phyloP scores from a whole-genome alignment of 2,113 vertebrate genomes.

The Sapayoa aenigma region DNA sequence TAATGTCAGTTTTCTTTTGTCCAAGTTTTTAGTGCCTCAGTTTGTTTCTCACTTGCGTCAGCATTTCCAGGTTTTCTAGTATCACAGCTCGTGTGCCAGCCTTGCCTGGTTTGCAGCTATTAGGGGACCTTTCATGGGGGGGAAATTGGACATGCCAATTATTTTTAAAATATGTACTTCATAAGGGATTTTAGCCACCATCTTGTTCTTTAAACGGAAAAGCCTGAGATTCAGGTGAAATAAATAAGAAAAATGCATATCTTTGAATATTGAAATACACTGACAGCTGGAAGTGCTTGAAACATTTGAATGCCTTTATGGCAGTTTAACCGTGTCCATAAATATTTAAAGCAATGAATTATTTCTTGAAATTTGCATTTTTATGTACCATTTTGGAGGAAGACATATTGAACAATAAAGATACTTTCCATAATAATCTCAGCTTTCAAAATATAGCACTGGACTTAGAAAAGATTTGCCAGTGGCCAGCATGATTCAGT shows the following conservation, averaged over 20 bases:
- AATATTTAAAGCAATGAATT: conserved; percentile 64
- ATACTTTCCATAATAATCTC: conserved; percentile 54
- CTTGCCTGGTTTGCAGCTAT: neutral
- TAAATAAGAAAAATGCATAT: neutral
- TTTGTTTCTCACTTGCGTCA: neutral
- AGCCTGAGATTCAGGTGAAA: neutral
- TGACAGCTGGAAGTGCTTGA: conserved; percentile 5
- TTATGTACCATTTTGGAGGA: conserved; percentile 49
- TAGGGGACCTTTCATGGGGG: neutral
- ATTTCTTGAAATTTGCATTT: conserved; percentile 64
- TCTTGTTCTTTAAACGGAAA: neutral
- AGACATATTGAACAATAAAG: conserved; percentile 55
- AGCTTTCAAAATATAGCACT: conserved; percentile 39
- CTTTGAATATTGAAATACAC: conserved; percentile 1
- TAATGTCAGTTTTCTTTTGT: neutral
- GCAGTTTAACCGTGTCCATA: conserved; percentile 30
- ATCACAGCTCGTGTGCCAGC: neutral
- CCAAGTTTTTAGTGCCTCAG: neutral
- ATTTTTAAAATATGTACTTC: neutral
- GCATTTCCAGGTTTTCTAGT: neutral
- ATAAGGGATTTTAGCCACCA: neutral
- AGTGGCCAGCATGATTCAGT: neutral
- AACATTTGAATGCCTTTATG: neutral
- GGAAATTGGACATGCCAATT: neutral
- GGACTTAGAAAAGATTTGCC: conserved; percentile 19